Evolutionary conservation across 2,113 vertebrate genomes (phyloP).

Genomic region (Equus quagga): DNA sequence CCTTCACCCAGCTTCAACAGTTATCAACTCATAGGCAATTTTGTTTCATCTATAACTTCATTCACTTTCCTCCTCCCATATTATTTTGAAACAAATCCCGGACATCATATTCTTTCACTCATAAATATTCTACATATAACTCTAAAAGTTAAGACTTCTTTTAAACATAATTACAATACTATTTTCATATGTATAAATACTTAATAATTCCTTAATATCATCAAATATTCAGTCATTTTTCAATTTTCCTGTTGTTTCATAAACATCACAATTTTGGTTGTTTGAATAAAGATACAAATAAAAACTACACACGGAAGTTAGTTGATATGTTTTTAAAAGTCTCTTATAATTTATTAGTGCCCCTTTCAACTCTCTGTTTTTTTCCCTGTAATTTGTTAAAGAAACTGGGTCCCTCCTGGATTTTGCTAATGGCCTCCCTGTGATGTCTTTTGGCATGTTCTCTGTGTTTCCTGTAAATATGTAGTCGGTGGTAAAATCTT

Average conservation of each 20-base stretch:
- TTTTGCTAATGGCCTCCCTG: conserved; percentile 35
- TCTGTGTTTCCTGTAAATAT: not conserved
- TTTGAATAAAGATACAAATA: not conserved
- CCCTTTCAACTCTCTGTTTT: not conserved
- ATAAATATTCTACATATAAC: not conserved
- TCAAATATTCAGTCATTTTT: not conserved
- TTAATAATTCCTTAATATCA: conserved; percentile 2
- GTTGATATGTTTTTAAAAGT: not conserved
- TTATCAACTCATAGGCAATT: not conserved
- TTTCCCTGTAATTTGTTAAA: conserved; percentile 12
- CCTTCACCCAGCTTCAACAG: not conserved
- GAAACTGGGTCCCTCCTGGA: not conserved
- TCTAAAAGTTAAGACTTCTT: not conserved
- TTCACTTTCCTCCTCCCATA: not conserved
- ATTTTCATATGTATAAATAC: conserved; percentile 6
- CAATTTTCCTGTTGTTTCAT: not conserved
- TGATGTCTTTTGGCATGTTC: not conserved
- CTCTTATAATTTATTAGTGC: not conserved
- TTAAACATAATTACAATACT: not conserved
- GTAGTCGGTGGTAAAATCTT: not conserved
- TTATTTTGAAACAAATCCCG: conserved; percentile 26
- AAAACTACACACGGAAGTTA: not conserved
- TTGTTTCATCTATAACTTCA: conserved; percentile 15
- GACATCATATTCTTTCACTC: not conserved
- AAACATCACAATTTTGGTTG: not conserved